These are phyloP conservation scores for Rhizoglyphus robini DNA, from an alignment of 1,140 invertebrate genomes.

Conservation along the genomic window DNA sequence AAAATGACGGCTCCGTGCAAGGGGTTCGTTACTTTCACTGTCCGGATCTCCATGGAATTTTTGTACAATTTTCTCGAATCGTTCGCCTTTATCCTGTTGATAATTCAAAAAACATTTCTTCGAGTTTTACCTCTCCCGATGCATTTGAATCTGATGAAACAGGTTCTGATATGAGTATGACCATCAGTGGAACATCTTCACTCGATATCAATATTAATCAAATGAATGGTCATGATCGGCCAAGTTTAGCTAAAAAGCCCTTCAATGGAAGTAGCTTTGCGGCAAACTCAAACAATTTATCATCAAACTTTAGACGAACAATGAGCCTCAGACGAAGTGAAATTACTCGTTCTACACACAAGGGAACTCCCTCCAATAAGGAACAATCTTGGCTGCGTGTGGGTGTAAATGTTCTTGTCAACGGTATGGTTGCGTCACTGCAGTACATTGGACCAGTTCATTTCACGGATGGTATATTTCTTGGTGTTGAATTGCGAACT, in stretches of 20 bases:
- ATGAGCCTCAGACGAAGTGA: slow-evolving; percentile 29
- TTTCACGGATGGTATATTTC: slow-evolving; percentile 42
- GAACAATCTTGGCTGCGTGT: slow-evolving; percentile 29
- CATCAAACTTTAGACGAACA: slow-evolving; percentile 32
- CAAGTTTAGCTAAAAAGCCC: background rate
- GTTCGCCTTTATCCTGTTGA: background rate
- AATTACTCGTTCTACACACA: background rate
- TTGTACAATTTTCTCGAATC: background rate
- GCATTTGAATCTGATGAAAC: slow-evolving; percentile 11
- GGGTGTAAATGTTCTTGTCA: slow-evolving; percentile 37
- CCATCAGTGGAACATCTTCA: slow-evolving; percentile 35
- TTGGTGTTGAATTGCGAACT: slow-evolving; percentile 73
- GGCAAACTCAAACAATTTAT: background rate
- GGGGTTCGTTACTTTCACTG: slow-evolving; percentile 78
- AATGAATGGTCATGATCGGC: background rate
- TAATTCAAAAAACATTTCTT: slow-evolving; percentile 32
- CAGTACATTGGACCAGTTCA: slow-evolving; percentile 36
- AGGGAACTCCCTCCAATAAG: background rate
- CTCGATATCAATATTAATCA: slow-evolving; percentile 29
- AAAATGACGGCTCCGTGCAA: slow-evolving; percentile 78
- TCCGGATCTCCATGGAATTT: slow-evolving; percentile 31
- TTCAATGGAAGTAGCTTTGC: background rate
- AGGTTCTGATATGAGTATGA: slow-evolving; percentile 1
- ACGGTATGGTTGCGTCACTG: slow-evolving; percentile 32
- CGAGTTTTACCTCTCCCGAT: slow-evolving; percentile 27